Conservation (phyloP, 2,888 invertebrate species). For the Megastigmus dorsalis region DNA sequence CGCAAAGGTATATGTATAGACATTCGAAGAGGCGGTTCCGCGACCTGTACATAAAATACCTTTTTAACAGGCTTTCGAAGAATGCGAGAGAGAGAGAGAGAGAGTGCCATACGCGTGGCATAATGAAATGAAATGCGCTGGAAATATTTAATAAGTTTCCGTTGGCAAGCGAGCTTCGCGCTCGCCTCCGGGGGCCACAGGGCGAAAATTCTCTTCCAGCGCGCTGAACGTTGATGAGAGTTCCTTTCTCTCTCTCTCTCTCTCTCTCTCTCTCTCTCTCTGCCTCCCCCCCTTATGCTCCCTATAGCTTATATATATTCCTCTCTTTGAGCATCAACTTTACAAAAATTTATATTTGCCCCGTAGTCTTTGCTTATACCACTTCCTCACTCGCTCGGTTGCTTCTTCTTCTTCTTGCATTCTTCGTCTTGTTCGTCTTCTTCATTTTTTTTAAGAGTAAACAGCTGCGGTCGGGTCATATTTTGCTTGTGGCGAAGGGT, state of each 20-base stretch:
- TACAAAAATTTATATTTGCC: slow-evolving; percentile 39
- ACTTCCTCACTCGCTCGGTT: neutral
- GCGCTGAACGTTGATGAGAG: slow-evolving; percentile 63
- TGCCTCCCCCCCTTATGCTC: too few relatives aligned
- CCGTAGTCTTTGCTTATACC: neutral
- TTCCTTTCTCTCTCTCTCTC: slow-evolving; percentile 14
- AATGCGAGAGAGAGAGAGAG: too few relatives aligned
- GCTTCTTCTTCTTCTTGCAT: neutral
- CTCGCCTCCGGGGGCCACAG: too few relatives aligned
- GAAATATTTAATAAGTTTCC: slow-evolving; percentile 71
- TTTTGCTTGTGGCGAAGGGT: neutral
- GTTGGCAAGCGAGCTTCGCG: slow-evolving; percentile 30
- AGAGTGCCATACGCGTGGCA: slow-evolving; percentile 53
- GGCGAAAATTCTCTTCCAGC: slow-evolving; percentile 60
- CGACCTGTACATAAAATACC: too few relatives aligned
- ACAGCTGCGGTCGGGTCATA: neutral
- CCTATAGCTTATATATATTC: too few relatives aligned
- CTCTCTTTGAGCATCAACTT: slow-evolving; percentile 29
- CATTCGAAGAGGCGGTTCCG: too few relatives aligned
- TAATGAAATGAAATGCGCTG: slow-evolving; percentile 70
- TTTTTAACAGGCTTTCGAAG: slow-evolving; percentile 8
- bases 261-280: slow-evolving; percentile 14
- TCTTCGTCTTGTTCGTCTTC: neutral
- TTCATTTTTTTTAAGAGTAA: slow-evolving; percentile 6
- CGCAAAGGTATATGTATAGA: too few relatives aligned